Percentiles rank a stretch among this genome's conserved stretches.
phyloP scores from a whole-genome alignment of 2,888 invertebrate species.

The Lochmaea crataegi region DNA sequence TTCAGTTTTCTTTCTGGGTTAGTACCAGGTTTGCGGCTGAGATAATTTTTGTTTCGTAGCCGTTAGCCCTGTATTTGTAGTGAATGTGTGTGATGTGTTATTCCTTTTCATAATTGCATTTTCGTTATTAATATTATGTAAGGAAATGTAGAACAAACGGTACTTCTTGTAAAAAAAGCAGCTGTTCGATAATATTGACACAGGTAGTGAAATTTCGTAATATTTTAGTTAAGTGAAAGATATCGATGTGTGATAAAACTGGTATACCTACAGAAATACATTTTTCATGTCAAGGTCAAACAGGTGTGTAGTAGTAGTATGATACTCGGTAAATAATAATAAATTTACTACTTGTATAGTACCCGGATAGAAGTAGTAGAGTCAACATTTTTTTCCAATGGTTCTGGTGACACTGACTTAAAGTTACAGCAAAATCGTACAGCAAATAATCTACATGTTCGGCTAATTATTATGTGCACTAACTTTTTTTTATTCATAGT shows the following conservation, averaged over 20 bases:
- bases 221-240: constrained; percentile 5
- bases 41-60: too few species aligned
- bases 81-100: too few species aligned
- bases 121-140: neutral
- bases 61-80: too few species aligned
- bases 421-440: too few species aligned
- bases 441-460: too few species aligned
- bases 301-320: too few species aligned
- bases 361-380: neutral
- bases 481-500: constrained; percentile 50
- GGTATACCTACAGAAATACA: neutral
- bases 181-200: neutral
- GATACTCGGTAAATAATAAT: neutral
- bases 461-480: neutral
- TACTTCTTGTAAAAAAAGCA: constrained; percentile 7
- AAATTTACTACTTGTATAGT: neutral
- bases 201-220: constrained; percentile 17
- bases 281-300: too few species aligned
- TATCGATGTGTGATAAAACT: constrained; percentile 6
- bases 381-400: neutral
- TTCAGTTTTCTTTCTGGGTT: too few species aligned
- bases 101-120: neutral
- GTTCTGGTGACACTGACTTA: neutral
- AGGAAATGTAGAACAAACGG: constrained; percentile 3
- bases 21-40: too few species aligned